These are phyloP conservation scores for Phaedon cochleariae DNA, from an alignment of 2,888 invertebrate genomes.

Conservation along the genomic window DNA sequence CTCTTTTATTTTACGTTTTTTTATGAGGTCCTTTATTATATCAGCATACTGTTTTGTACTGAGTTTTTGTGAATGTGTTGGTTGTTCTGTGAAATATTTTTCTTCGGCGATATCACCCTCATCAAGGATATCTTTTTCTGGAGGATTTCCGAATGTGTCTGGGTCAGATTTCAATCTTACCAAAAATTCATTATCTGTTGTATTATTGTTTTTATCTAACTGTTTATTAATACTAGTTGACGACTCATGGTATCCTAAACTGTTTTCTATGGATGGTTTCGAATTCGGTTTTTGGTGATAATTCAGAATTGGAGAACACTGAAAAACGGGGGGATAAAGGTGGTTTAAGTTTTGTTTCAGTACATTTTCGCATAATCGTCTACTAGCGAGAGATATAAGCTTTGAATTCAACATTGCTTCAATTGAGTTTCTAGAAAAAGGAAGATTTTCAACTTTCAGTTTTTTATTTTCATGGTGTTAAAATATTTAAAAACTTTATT, in stretches of 20 bases:
- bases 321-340: neutral
- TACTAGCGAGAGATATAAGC: neutral
- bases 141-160: constrained; percentile 67
- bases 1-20: constrained; percentile 73
- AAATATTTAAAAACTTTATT: no score
- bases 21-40: constrained; percentile 74
- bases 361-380: neutral
- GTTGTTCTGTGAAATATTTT: constrained; percentile 65
- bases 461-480: no score
- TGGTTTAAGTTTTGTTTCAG: neutral
- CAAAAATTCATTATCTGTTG: constrained; percentile 52
- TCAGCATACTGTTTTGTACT: constrained; percentile 73
- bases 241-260: neutral
- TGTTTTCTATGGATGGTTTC: neutral
- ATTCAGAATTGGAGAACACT: neutral
- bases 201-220: neutral
- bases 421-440: no score
- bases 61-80: constrained; percentile 63
- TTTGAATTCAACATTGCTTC: neutral
- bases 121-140: constrained; percentile 49
- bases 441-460: no score
- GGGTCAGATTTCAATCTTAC: constrained; percentile 63
- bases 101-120: constrained; percentile 71
- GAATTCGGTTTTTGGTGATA: neutral
- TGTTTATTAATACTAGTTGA: neutral